These are phyloP conservation scores for Decapterus maruadsi DNA, from an alignment of 2,797 vertebrate genomes.

Conservation along the genomic window DNA sequence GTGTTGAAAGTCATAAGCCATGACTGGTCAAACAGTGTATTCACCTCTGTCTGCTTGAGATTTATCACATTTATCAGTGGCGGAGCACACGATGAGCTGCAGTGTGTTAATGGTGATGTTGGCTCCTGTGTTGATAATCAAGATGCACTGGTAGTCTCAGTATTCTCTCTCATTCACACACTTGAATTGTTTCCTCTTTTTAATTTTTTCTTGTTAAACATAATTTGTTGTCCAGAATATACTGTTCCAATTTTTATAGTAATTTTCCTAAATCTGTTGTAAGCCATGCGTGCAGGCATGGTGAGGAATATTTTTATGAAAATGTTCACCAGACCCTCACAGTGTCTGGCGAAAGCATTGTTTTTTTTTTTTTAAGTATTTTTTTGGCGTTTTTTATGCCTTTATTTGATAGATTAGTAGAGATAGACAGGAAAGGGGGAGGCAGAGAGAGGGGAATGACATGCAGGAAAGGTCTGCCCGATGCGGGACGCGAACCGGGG, in stretches of 20 bases:
- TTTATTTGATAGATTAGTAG: too few species aligned
- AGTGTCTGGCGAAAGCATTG: too few species aligned
- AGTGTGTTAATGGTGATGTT: neutral
- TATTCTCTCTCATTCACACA: neutral
- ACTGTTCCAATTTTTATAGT: neutral
- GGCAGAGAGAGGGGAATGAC: too few species aligned
- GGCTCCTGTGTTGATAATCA: neutral
- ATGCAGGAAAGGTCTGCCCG: too few species aligned
- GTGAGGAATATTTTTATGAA: neutral
- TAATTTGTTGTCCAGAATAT: constrained; percentile 7
- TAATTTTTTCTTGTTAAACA: neutral
- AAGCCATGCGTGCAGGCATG: neutral
- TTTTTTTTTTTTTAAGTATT: too few species aligned
- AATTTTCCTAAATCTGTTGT: neutral
- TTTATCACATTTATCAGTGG: constrained; percentile 2
- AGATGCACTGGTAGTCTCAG: neutral
- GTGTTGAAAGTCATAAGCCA: constrained; percentile 10
- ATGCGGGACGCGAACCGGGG: too few species aligned
- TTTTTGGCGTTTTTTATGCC: too few species aligned
- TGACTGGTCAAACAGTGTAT: constrained; percentile 16
- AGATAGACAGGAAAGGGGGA: too few species aligned
- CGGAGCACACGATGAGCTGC: neutral
- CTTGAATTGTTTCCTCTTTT: neutral
- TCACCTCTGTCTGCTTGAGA: constrained; percentile 1
- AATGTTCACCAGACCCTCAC: neutral